phyloP scores from a whole-genome alignment of 1,140 invertebrate genomes.

The Metaphire vulgaris region DNA sequence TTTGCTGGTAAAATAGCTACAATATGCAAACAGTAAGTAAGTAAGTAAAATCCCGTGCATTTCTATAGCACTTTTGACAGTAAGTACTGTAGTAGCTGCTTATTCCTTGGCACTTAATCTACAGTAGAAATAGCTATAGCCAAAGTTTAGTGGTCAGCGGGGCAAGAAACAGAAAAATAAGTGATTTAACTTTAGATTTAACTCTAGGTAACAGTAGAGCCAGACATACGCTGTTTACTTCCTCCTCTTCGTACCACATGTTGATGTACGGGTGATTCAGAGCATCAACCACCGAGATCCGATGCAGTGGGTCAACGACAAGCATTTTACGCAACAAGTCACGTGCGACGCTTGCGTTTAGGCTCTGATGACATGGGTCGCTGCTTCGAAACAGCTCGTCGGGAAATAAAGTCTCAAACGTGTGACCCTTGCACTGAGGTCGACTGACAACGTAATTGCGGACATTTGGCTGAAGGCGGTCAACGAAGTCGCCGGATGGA shows the following conservation, averaged over 20 bases:
- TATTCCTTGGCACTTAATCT: no score
- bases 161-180: no score
- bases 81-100: no score
- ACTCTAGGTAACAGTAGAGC: no score
- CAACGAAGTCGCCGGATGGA: conserved; percentile 91
- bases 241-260: conserved; percentile 68
- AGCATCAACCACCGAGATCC: conserved; percentile 96
- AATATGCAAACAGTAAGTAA: no score
- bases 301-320: conserved; percentile 94
- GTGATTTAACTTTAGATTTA: no score
- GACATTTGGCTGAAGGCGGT: conserved; percentile 88
- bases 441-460: conserved; percentile 98
- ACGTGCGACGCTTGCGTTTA: conserved; percentile 90
- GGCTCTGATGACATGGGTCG: conserved; percentile 85
- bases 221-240: conserved; percentile 55
- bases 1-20: no score
- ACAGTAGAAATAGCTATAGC: no score
- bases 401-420: conserved; percentile 91
- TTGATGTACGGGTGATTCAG: conserved; percentile 97
- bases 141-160: no score
- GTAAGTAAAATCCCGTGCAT: no score
- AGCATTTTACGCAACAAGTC: conserved; percentile 96
- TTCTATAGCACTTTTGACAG: no score
- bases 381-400: conserved; percentile 94
- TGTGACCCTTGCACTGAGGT: conserved; percentile 57